Percentiles rank a stretch among this genome's conserved stretches.
These are phyloP conservation scores for Lipophrys pholis DNA, from an alignment of 2,113 vertebrate genomes.

Conservation along the genomic window DNA sequence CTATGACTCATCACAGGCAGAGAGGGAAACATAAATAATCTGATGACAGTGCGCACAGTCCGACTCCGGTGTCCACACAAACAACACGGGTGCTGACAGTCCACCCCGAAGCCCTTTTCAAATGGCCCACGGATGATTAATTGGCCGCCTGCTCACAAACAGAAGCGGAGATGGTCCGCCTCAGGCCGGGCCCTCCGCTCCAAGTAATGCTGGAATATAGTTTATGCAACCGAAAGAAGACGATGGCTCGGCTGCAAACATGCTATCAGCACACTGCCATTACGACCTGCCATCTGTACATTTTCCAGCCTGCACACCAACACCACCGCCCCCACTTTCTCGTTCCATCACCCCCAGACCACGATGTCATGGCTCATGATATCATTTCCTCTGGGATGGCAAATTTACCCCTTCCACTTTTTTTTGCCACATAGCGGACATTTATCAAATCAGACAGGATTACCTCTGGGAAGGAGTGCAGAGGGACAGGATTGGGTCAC, in stretches of 20 bases:
- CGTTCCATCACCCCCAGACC: conserved; percentile 58
- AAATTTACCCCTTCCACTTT: conserved; percentile 77
- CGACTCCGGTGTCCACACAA: conserved; percentile 67
- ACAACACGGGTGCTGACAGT: conserved; percentile 72
- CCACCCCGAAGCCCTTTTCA: conserved; percentile 67
- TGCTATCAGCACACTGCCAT: conserved; percentile 82
- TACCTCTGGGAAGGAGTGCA: conserved; percentile 71
- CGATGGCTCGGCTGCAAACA: conserved; percentile 76
- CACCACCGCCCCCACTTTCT: conserved; percentile 2
- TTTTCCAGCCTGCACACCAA: conserved; percentile 69
- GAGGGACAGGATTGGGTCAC: conserved; percentile 76
- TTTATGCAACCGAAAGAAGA: conserved; percentile 52
- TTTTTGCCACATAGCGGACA: conserved; percentile 70
- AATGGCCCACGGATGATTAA: conserved; percentile 73
- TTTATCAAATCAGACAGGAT: conserved; percentile 81
- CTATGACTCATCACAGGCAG: conserved; percentile 50
- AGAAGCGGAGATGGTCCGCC: conserved; percentile 44
- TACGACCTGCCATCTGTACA: conserved; percentile 76
- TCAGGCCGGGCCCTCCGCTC: conserved; percentile 42
- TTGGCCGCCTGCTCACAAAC: conserved; percentile 57
- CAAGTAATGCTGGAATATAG: conserved; percentile 27
- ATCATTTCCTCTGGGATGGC: conserved; percentile 81
- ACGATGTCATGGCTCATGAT: conserved; percentile 81
- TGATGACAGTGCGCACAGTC: conserved; percentile 52
- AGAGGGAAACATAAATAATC: conserved; percentile 61